Percentiles rank a stretch among this genome's conserved stretches.
phyloP scores from a whole-genome alignment of 1,140 invertebrate species.

The Uloborus diversus region DNA sequence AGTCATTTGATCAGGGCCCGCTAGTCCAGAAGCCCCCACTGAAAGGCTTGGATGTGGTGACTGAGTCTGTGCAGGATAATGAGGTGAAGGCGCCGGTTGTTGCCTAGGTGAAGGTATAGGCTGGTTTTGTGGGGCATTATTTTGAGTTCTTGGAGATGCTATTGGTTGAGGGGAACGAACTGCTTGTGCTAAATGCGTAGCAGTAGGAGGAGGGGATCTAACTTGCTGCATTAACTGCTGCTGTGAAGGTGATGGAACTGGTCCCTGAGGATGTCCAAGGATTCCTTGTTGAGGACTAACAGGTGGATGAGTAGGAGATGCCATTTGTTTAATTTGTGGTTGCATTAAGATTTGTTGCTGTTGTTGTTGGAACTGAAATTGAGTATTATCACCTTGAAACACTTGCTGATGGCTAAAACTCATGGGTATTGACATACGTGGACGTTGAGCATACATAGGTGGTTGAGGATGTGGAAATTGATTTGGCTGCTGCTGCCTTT shows the following conservation, averaged over 20 bases:
- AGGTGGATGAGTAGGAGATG: constrained; percentile 43
- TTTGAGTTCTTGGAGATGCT: constrained; percentile 74
- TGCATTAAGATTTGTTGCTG: constrained; percentile 49
- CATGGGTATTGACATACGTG: constrained; percentile 41
- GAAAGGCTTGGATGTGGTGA: constrained; percentile 60
- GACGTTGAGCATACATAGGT: constrained; percentile 56
- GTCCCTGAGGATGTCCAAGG: constrained; percentile 54
- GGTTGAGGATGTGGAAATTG: constrained; percentile 58
- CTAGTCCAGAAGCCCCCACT: constrained; percentile 34
- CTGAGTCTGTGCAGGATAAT: constrained; percentile 61
- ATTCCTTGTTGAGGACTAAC: constrained; percentile 58
- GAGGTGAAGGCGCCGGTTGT: constrained; percentile 74
- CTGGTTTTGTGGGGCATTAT: constrained; percentile 65
- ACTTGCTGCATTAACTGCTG: constrained; percentile 80
- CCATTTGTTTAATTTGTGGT: constrained; percentile 56
- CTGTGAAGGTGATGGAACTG: constrained; percentile 68
- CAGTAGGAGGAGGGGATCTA: constrained; percentile 78
- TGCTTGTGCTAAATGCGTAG: constrained; percentile 50
- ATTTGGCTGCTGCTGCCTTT: constrained; percentile 53
- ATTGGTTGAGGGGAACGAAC: constrained; percentile 77
- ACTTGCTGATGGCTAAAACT: constrained; percentile 51
- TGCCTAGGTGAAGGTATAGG: constrained; percentile 75
- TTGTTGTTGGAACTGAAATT: constrained; percentile 54
- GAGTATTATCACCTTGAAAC: constrained; percentile 39
- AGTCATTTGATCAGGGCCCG: constrained; percentile 55